phyloP scores from a whole-genome alignment of 2,797 vertebrate genomes.

The Falco cherrug region DNA sequence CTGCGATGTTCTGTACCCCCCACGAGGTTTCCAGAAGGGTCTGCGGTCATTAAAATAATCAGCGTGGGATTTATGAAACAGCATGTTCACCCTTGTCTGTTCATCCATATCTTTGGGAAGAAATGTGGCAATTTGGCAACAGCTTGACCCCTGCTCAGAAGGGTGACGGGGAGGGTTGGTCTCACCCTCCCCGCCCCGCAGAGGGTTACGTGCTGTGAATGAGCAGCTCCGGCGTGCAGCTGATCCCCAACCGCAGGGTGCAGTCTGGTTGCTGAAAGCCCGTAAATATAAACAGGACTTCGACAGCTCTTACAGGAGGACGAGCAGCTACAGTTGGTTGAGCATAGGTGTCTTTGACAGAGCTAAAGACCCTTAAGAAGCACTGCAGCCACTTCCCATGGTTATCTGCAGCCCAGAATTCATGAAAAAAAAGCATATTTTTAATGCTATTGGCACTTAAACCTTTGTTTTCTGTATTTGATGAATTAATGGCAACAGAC shows the following conservation, averaged over 20 bases:
- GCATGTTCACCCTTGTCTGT: background rate
- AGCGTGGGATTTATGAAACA: background rate
- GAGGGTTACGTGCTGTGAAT: background rate
- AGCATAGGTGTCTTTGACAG: background rate
- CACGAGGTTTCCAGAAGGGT: background rate
- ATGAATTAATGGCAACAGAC: background rate
- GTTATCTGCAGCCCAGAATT: background rate
- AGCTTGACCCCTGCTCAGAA: background rate
- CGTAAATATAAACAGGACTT: background rate
- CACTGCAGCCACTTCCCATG: background rate
- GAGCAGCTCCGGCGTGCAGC: background rate
- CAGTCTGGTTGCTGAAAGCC: background rate
- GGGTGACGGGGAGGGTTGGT: background rate
- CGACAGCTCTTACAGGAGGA: background rate
- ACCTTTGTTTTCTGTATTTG: constrained; percentile 2
- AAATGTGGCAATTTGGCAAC: background rate
- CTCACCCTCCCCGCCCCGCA: background rate
- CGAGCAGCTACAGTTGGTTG: background rate
- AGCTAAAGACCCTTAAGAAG: background rate
- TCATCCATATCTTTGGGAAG: background rate
- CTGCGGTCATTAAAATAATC: background rate
- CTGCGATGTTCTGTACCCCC: background rate
- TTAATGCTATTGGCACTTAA: background rate
- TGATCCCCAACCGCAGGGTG: background rate
- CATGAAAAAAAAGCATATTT: background rate